These are phyloP conservation scores for Gerris lacustris DNA, from an alignment of 2,888 invertebrate species.

Conservation along the genomic window DNA sequence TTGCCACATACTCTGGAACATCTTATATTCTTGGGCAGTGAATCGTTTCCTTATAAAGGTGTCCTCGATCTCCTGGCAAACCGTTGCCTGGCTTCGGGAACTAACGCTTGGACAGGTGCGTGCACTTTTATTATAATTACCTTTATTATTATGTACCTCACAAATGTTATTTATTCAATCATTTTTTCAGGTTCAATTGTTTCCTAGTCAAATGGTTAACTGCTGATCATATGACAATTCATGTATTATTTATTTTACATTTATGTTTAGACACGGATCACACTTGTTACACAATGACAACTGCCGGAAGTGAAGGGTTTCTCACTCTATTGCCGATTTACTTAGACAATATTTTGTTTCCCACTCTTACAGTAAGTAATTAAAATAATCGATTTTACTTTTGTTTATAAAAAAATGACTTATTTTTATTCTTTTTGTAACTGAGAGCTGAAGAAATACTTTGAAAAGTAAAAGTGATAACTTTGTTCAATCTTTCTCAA, in stretches of 20 bases:
- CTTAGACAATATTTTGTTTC: conserved; percentile 77
- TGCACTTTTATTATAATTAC: background rate
- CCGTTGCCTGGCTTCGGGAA: conserved; percentile 78
- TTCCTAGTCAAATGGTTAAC: conserved; percentile 5
- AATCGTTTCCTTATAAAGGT: conserved; percentile 80
- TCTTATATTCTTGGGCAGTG: conserved; percentile 78
- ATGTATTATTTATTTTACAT: conserved; percentile 10
- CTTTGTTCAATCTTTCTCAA: background rate
- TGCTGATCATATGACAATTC: background rate
- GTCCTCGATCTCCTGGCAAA: conserved; percentile 79
- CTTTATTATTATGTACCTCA: background rate
- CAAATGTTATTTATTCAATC: background rate
- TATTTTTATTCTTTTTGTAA: too few relatives aligned
- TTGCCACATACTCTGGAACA: conserved; percentile 87
- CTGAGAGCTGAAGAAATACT: too few relatives aligned
- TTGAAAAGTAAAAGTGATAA: background rate
- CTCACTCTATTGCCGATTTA: conserved; percentile 79
- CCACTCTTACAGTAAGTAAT: conserved; percentile 53
- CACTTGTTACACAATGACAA: conserved; percentile 79
- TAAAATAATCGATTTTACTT: background rate
- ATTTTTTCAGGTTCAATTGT: background rate
- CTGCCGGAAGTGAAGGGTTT: conserved; percentile 78
- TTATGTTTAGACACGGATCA: conserved; percentile 54
- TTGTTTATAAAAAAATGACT: background rate
- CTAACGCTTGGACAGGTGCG: conserved; percentile 75